These are phyloP conservation scores for Aspidiotus rigidus DNA, from an alignment of 2,888 invertebrate species.

Conservation along the genomic window DNA sequence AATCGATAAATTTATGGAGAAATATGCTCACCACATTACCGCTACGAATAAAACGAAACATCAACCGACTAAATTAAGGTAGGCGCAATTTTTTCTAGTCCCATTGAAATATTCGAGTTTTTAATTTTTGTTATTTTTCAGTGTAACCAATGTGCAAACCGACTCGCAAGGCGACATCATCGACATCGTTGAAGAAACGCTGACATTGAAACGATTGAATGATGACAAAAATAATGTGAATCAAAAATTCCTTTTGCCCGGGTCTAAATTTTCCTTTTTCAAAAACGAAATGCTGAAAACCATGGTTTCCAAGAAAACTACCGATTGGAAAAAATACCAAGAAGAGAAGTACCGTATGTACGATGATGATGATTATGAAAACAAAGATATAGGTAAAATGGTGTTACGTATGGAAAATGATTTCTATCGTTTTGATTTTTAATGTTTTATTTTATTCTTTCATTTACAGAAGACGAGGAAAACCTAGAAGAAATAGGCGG, in stretches of 20 bases:
- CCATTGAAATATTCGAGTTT: background rate
- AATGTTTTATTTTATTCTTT: background rate
- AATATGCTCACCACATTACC: slow-evolving; percentile 9
- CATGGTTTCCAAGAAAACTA: slow-evolving; percentile 17
- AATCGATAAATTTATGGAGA: slow-evolving; percentile 11
- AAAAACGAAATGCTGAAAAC: slow-evolving; percentile 15
- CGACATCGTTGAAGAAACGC: slow-evolving; percentile 19
- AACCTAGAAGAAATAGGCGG: background rate
- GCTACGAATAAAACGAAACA: background rate
- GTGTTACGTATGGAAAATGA: background rate
- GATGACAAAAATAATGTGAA: slow-evolving; percentile 5
- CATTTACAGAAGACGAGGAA: slow-evolving; percentile 8
- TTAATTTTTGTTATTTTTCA: background rate
- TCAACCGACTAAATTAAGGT: slow-evolving; percentile 5
- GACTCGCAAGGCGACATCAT: slow-evolving; percentile 23
- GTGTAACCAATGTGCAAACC: slow-evolving; percentile 17
- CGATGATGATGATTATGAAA: background rate
- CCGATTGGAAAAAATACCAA: slow-evolving; percentile 23
- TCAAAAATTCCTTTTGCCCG: slow-evolving; percentile 8
- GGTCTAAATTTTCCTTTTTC: slow-evolving; percentile 13
- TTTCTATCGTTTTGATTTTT: too few relatives aligned
- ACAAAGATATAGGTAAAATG: slow-evolving; percentile 10
- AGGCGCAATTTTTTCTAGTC: background rate
- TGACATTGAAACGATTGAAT: background rate
- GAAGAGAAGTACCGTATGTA: slow-evolving; percentile 9